These are phyloP conservation scores for Haliclystus octoradiatus DNA, from an alignment of 30 jellyfish, hydroid and myxozoan genomes.

Conservation along the genomic window DNA sequence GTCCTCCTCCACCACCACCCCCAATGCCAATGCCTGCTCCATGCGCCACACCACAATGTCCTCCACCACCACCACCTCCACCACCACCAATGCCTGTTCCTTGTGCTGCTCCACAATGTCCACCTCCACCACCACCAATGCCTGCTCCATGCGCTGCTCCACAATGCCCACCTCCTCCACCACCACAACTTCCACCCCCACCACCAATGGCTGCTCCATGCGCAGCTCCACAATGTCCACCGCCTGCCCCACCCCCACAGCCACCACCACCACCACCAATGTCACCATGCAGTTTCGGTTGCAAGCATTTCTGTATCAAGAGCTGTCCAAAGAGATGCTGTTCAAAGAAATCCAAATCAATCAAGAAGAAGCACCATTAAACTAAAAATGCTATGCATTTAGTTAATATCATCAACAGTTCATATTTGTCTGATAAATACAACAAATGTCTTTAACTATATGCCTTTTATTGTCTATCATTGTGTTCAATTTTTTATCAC, in stretches of 20 bases:
- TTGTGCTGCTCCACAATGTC: constrained; percentile 34
- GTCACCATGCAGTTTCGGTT: constrained; percentile 50
- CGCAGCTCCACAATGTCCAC: constrained; percentile 20
- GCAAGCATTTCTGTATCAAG: constrained; percentile 58
- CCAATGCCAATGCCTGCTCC: constrained; percentile 39
- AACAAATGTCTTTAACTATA: too few relatives aligned
- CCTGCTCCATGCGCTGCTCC: constrained; percentile 41
- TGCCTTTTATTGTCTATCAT: too few relatives aligned
- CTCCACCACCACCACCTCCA: too few relatives aligned
- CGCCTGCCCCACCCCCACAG: constrained; percentile 22
- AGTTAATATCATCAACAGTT: too few relatives aligned
- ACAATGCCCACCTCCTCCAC: constrained; percentile 38
- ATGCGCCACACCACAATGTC: constrained; percentile 21
- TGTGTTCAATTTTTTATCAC: too few relatives aligned
- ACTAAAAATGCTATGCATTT: too few relatives aligned
- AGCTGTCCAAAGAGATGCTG: constrained; percentile 53
- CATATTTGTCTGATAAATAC: too few relatives aligned
- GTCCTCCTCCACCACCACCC: constrained; percentile 46
- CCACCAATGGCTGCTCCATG: constrained; percentile 41
- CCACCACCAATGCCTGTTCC: constrained; percentile 71
- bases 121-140: constrained; percentile 66
- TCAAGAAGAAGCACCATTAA: constrained; percentile 46
- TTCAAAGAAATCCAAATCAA: constrained; percentile 35
- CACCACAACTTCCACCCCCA: constrained; percentile 37
- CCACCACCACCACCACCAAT: constrained; percentile 39